Conservation (phyloP, 2,797 vertebrate species). For the Poeciliopsis gracilis region DNA sequence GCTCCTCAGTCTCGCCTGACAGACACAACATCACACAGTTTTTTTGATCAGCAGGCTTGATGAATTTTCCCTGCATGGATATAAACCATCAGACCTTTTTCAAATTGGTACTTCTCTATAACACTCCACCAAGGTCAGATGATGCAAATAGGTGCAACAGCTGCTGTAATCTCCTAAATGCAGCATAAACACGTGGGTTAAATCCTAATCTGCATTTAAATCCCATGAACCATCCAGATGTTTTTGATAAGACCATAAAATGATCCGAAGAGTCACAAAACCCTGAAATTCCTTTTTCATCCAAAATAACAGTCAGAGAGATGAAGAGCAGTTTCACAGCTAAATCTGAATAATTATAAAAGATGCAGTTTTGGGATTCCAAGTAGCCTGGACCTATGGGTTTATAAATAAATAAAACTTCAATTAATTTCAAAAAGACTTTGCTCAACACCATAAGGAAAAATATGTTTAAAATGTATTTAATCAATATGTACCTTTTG, state of each 20-base stretch:
- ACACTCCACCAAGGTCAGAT: conserved; percentile 15
- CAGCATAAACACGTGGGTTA: conserved; percentile 49
- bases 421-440: not conserved
- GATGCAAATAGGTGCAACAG: conserved; percentile 46
- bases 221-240: conserved; percentile 61
- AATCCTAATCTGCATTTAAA: conserved; percentile 38
- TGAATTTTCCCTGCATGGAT: not conserved
- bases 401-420: not conserved
- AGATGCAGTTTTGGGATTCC: not conserved
- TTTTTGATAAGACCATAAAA: conserved; percentile 58
- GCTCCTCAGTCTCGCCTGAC: not conserved
- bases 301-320: not conserved
- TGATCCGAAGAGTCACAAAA: conserved; percentile 21
- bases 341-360: not conserved
- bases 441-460: not conserved
- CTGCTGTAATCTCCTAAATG: conserved; percentile 53
- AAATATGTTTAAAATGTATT: not conserved
- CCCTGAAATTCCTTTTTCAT: conserved; percentile 12
- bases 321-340: not conserved
- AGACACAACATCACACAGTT: not conserved
- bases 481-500: not conserved
- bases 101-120: not conserved
- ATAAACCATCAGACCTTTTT: not conserved
- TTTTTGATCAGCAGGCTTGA: not conserved
- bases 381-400: not conserved